Percentiles rank a stretch among this genome's conserved stretches.
These are phyloP conservation scores for Lamellibrachia luymesi DNA, from an alignment of 1,140 invertebrate species.

Conservation along the genomic window DNA sequence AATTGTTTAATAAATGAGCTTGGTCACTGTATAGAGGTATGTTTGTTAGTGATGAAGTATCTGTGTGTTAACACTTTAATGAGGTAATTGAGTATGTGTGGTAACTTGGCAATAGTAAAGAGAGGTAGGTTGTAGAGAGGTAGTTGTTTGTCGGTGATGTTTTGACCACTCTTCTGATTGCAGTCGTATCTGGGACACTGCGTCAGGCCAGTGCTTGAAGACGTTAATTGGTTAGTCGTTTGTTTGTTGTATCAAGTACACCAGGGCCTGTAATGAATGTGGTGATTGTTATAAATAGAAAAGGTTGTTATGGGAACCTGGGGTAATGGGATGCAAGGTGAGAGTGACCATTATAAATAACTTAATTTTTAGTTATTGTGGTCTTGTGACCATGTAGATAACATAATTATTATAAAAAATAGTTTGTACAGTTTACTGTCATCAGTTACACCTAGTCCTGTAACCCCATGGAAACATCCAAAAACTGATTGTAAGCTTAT, in stretches of 20 bases:
- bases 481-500: not conserved
- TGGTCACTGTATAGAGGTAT: not conserved
- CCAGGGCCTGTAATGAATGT: not conserved
- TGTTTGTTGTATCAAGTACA: not conserved
- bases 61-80: not conserved
- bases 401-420: too few relatives aligned
- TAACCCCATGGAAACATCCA: not conserved
- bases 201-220: conserved; percentile 97
- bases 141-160: not conserved
- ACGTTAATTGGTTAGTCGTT: conserved; percentile 64
- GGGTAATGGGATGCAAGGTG: too few relatives aligned
- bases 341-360: not conserved
- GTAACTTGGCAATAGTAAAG: not conserved
- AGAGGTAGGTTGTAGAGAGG: not conserved
- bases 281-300: not conserved
- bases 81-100: not conserved
- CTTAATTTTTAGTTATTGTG: not conserved
- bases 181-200: conserved; percentile 99
- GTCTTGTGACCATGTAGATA: not conserved
- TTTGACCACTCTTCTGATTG: not conserved
- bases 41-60: not conserved
- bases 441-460: not conserved
- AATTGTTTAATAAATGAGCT: not conserved
- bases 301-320: not conserved
- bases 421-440: not conserved